Conservation (phyloP, 2,888 invertebrate genomes). For the Epistrophella euchroma region DNA sequence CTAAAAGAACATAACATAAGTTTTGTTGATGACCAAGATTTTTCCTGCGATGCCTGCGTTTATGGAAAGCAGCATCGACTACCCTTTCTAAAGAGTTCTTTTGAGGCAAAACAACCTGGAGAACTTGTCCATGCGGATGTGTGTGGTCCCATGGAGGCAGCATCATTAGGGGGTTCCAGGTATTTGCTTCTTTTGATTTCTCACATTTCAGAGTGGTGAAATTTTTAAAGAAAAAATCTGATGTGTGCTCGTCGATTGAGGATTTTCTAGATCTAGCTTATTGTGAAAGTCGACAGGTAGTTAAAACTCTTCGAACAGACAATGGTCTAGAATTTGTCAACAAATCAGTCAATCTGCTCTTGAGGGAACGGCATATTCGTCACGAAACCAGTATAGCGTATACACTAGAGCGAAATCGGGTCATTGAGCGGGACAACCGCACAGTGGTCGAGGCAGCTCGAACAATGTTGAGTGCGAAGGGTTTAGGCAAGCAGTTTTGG, state of each 20-base stretch:
- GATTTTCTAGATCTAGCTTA: not conserved
- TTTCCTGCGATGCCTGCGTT: slow-evolving; percentile 27
- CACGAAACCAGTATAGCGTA: slow-evolving; percentile 65
- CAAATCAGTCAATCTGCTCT: slow-evolving; percentile 33
- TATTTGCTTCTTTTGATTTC: slow-evolving; percentile 2
- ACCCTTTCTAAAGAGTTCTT: slow-evolving; percentile 27
- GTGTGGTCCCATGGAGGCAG: too few relatives aligned
- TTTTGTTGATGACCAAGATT: slow-evolving; percentile 33
- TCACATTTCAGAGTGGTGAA: slow-evolving; percentile 21
- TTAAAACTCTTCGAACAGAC: slow-evolving; percentile 32
- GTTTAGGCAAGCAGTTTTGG: slow-evolving; percentile 78
- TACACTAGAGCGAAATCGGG: slow-evolving; percentile 67
- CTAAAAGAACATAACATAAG: slow-evolving; percentile 35
- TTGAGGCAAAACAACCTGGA: slow-evolving; percentile 24
- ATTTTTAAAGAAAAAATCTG: slow-evolving; percentile 34
- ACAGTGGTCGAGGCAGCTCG: slow-evolving; percentile 67
- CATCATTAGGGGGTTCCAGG: too few relatives aligned
- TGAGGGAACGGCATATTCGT: slow-evolving; percentile 31
- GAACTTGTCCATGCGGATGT: not conserved
- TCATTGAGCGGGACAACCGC: slow-evolving; percentile 64
- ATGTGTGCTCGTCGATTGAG: slow-evolving; percentile 25
- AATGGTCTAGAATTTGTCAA: slow-evolving; percentile 63
- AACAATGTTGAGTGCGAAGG: slow-evolving; percentile 65
- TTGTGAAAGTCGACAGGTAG: slow-evolving; percentile 22
- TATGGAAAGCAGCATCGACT: slow-evolving; percentile 31